Evolutionary conservation across 2,888 invertebrate genomes (phyloP), one percentile per base, ranked within the genome.

Genomic region (Brachynemurus nebulosus): DNA sequence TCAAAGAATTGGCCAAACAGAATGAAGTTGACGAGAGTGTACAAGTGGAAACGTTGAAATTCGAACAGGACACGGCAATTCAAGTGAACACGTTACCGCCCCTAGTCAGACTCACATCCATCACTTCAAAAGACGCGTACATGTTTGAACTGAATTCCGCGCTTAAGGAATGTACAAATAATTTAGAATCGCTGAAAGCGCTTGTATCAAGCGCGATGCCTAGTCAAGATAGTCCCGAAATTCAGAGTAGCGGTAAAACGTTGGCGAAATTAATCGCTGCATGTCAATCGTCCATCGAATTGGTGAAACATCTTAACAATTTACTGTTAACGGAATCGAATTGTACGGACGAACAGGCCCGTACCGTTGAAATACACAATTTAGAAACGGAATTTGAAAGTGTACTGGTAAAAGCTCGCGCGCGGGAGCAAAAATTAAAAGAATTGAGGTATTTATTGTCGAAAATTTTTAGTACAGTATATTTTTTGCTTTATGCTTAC

Each of bases 51-150:
- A 84, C 85, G 0, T 65, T 81, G 6, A 78, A 71, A 60, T 80
- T 82, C 62, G 86, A 85, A 57, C 76, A 76, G 12, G 86, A 89
- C 55, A 75, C 76, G 1, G 77, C 80, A 1, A 78, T 85, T 4
- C 89, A 90, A 68, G 89, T 89, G 2, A 79, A 88, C 57, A 90
- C 89, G 0, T 62, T 89, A 33, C 74, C 74, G 0, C 68, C 68
- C 35, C 56, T 77, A 37, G 66, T 70, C 37, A 65, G 71, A 16
- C 75, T 80, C 66, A 80, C 80, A 1, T 77, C 80, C 11, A 75
- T 80, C 48, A 86, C 86, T 34, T 80, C 86, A 4, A 81, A 83
- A 60, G 88, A 89, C 57, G 88, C 86, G 1, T 90, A 88, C 57
- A 65, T 78, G 44, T 78, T 76, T 53, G 88, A 90, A 61, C 63